Percentiles rank a stretch among this genome's conserved stretches.
Evolutionary conservation across 2,113 vertebrate species (phyloP).

Genomic region (Trinectes maculatus): DNA sequence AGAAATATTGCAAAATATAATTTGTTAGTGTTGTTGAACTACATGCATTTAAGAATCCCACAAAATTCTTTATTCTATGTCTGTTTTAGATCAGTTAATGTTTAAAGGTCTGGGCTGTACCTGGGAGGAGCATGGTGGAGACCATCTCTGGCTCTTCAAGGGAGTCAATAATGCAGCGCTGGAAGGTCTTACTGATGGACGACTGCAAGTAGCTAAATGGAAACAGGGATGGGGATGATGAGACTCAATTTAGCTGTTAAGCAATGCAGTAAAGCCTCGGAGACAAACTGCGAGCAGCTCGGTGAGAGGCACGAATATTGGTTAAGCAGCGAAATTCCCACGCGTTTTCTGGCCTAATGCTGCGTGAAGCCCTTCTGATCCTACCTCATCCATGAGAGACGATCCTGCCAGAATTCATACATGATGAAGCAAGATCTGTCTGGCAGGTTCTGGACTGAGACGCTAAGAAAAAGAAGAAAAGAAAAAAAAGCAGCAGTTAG

Average conservation of each 20-base stretch:
- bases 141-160: slow-evolving; percentile 76
- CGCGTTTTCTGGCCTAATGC: slow-evolving; percentile 3
- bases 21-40: neutral
- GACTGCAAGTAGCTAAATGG: slow-evolving; percentile 90
- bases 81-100: neutral
- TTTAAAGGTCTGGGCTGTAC: slow-evolving; percentile 29
- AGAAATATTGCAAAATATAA: neutral
- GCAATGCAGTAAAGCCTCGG: slow-evolving; percentile 15
- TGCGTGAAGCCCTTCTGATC: slow-evolving; percentile 10
- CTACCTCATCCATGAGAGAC: slow-evolving; percentile 92
- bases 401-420: slow-evolving; percentile 93
- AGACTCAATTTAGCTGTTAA: neutral
- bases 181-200: slow-evolving; percentile 77
- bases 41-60: neutral
- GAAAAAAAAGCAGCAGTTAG: neutral
- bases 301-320: neutral
- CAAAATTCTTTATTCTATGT: too few species aligned
- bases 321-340: slow-evolving; percentile 5
- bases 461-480: slow-evolving; percentile 65
- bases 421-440: slow-evolving; percentile 90
- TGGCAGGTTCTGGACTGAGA: slow-evolving; percentile 88
- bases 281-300: slow-evolving; percentile 6
- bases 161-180: slow-evolving; percentile 72
- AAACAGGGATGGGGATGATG: slow-evolving; percentile 22
- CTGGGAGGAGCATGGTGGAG: slow-evolving; percentile 79